Evolutionary conservation across 2,888 invertebrate species (phyloP).

Genomic region (Apamea crenata): DNA sequence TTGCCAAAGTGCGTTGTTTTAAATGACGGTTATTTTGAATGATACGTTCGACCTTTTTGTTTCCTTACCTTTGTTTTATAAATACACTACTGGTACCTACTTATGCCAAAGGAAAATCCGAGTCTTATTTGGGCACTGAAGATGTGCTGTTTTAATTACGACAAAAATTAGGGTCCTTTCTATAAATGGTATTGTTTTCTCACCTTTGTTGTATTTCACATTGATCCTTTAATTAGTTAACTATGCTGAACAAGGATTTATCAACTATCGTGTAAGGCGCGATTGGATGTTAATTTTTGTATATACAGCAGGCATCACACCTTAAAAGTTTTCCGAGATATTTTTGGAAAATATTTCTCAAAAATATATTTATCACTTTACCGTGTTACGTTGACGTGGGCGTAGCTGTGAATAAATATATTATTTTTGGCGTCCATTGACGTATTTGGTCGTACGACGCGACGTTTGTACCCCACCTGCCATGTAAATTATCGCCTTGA

Average conservation of each 20-base stretch:
- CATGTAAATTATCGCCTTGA: conserved; percentile 66
- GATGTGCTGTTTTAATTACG: conserved; percentile 14
- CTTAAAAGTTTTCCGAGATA: conserved; percentile 34
- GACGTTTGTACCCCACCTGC: conserved; percentile 62
- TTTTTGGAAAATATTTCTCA: conserved; percentile 50
- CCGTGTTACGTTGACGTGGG: conserved; percentile 51
- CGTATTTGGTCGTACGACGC: conserved; percentile 67
- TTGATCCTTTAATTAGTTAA: conserved; percentile 23
- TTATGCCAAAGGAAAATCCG: conserved; percentile 8
- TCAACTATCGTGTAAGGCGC: conserved; percentile 7
- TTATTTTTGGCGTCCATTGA: conserved; percentile 67
- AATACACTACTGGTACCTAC: conserved; percentile 4
- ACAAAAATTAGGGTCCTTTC: background rate
- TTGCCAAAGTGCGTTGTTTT: conserved; percentile 28
- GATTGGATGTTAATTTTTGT: conserved; percentile 1
- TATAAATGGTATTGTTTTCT: conserved; percentile 20
- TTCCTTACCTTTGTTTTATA: conserved; percentile 1
- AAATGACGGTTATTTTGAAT: conserved; percentile 16
- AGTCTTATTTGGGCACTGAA: background rate
- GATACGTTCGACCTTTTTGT: background rate
- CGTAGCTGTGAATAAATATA: conserved; percentile 61
- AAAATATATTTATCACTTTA: conserved; percentile 49
- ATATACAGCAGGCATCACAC: conserved; percentile 51
- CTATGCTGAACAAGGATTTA: conserved; percentile 44
- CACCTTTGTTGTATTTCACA: conserved; percentile 30